Evolutionary conservation across 2,797 vertebrate genomes (phyloP), one percentile per base, ranked within the genome.

Genomic region (Semaprochilodus insignis): DNA sequence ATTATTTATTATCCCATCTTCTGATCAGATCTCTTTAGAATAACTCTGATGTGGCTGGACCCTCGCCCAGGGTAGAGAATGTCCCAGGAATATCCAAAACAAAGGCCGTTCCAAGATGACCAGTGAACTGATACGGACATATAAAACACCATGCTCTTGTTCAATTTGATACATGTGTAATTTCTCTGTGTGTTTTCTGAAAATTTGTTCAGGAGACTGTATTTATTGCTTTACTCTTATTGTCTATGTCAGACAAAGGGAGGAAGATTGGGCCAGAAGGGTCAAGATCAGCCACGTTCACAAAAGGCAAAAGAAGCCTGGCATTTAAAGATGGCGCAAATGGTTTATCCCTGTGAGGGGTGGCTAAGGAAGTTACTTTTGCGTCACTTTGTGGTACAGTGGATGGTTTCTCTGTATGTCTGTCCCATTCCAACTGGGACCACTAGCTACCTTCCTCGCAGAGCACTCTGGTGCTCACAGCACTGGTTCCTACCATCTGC

Each of bases 141-240:
- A 73, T 34, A 57, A 57, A 27, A 21, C 8, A 4, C 14, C 27
- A 19, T 62, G 71, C 34, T 73, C 31, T 25, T 77, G 17, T 74
- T 82, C 54, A 85, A 87, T 81, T 85, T 36, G 67, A 84, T 76
- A 59, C 21, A 77, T 51, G 55, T 74, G 59, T 6, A 8, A 54
- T 78, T 81, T 79, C 34, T 15, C 31, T 25, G 54, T 70, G 57
- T 87, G 57, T 87, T 85, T 70, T 10, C 82, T 57, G 82, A 31
- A 15, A 25, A 81, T 87, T 79, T 84, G 72, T 81, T 85, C 63
- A 59, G 40, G 65, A 59, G 16, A 48, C 65, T 10, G 10, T 69
- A 34, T 78, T 27, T 54, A 73, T 54, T 54, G n/a, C 25, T 31
- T 71, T n/a, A 21, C 65, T 51, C 8, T 52, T 51, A 72, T 25